Conservation (phyloP, 2,113 vertebrate genomes). For the Seriola aureovittata region DNA sequence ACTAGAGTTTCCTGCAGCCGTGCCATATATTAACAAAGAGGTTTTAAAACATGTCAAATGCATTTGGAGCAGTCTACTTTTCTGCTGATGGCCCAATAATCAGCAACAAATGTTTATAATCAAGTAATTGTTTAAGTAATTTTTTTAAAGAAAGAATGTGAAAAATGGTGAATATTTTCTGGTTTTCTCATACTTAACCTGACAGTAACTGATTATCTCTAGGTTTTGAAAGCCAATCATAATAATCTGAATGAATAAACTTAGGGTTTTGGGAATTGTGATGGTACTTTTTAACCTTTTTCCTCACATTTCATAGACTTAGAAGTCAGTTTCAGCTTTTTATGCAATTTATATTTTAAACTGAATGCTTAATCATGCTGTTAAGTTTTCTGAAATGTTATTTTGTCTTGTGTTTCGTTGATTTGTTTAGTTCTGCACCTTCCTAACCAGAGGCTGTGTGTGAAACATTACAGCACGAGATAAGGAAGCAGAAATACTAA, state of each 20-base stretch:
- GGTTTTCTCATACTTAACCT: no score
- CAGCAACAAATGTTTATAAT: not conserved
- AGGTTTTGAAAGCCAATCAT: no score
- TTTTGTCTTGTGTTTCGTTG: not conserved
- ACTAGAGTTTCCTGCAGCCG: constrained; percentile 4
- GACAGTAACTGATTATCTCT: not conserved
- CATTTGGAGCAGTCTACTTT: not conserved
- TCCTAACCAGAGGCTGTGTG: not conserved
- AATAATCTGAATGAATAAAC: no score
- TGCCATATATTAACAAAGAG: constrained; percentile 2
- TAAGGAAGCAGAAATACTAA: constrained; percentile 19
- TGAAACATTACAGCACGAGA: not conserved
- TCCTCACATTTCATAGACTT: no score
- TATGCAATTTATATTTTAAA: not conserved
- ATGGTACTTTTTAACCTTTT: no score
- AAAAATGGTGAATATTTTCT: not conserved
- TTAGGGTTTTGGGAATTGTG: no score
- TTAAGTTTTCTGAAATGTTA: not conserved
- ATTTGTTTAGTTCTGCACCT: not conserved
- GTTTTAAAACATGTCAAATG: fast-evolving
- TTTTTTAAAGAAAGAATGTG: no score
- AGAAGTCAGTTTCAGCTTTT: not conserved
- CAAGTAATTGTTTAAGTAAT: no score
- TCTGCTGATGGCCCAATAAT: not conserved
- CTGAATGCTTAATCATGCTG: not conserved